Conservation (phyloP, 2,113 vertebrate genomes). For the Callocephalon fimbriatum region DNA sequence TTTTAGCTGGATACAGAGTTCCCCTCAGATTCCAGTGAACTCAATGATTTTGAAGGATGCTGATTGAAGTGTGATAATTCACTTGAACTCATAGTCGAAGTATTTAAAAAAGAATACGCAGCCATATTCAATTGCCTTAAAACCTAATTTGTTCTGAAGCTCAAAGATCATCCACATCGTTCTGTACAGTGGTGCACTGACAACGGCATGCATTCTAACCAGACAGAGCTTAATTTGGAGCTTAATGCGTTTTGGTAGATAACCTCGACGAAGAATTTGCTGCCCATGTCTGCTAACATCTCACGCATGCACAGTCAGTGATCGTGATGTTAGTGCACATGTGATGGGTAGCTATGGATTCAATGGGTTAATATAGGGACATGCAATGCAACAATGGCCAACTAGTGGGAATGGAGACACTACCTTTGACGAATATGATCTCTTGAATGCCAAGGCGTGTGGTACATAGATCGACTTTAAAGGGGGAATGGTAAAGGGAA, state of each 20-base stretch:
- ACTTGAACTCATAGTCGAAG: neutral
- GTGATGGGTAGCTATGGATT: slow-evolving; percentile 23
- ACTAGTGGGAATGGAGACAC: slow-evolving; percentile 81
- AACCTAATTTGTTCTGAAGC: neutral
- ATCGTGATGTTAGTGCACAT: slow-evolving; percentile 70
- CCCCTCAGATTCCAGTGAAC: neutral
- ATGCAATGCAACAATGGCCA: slow-evolving; percentile 78
- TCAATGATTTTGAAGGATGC: neutral
- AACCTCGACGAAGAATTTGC: neutral
- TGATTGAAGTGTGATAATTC: neutral
- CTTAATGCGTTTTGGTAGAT: neutral
- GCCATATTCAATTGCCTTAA: neutral
- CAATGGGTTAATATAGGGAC: slow-evolving; percentile 69
- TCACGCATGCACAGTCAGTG: slow-evolving; percentile 56
- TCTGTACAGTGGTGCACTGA: neutral
- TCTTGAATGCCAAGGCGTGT: slow-evolving; percentile 97
- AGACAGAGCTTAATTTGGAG: neutral
- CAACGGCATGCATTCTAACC: slow-evolving; percentile 53
- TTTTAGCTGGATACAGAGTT: neutral
- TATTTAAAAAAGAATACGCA: neutral
- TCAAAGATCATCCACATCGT: neutral
- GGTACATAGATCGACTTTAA: slow-evolving; percentile 97
- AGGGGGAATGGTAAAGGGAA: slow-evolving; percentile 75
- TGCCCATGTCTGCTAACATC: neutral
- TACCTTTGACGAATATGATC: slow-evolving; percentile 96